Conservation (phyloP, 2,888 invertebrate species). For the Frankliniella fusca region DNA sequence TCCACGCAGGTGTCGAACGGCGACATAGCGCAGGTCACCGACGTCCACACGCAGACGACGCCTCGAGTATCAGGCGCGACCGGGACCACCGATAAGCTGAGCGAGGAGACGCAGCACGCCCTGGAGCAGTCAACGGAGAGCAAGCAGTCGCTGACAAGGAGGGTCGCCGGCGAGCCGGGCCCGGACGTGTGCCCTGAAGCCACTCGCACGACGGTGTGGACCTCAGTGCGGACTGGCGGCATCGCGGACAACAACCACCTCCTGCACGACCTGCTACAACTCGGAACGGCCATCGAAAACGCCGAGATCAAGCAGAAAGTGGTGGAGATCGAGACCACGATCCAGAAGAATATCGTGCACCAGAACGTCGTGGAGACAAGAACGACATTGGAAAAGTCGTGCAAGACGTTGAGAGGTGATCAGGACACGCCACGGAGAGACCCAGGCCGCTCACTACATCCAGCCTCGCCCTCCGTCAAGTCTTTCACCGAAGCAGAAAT, state of each 20-base stretch:
- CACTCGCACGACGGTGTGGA: neutral
- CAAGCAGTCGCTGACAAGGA: neutral
- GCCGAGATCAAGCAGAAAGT: neutral
- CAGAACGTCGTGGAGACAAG: neutral
- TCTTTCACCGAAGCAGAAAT: no score
- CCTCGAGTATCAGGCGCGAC: neutral
- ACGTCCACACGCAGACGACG: conserved; percentile 4
- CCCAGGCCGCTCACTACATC: no score
- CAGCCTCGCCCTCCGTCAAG: no score
- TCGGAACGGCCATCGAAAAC: neutral
- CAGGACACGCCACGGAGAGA: no score
- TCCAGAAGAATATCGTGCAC: neutral
- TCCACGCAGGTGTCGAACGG: neutral
- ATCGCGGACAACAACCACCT: neutral
- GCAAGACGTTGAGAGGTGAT: no score
- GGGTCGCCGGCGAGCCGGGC: neutral
- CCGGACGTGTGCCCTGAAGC: neutral
- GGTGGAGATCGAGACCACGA: conserved; percentile 1
- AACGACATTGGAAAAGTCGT: neutral
- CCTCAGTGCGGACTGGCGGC: neutral
- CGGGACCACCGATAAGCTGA: neutral
- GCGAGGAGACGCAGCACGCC: neutral
- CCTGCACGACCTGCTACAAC: neutral
- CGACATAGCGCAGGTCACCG: neutral
- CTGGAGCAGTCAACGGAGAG: neutral